A percentile compares a stretch with the other conserved stretches of the same genome.
phyloP scores from a whole-genome alignment of 2,797 vertebrate genomes.

The Prionace glauca region DNA sequence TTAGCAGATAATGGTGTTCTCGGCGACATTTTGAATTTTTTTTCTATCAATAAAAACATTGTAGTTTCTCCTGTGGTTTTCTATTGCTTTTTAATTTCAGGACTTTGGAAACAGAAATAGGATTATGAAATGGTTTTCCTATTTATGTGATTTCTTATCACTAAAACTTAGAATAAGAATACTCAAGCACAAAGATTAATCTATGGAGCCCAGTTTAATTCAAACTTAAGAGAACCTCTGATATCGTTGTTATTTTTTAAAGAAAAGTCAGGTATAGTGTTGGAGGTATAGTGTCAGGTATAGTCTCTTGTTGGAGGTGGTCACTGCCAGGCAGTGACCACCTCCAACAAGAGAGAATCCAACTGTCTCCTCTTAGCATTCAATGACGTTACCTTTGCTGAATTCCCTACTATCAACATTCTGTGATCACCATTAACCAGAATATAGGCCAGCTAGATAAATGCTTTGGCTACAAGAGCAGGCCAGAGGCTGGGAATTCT shows the following conservation, averaged over 20 bases:
- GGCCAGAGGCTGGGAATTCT: too few relatives aligned
- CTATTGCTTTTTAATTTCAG: background rate
- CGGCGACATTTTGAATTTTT: constrained; percentile 61
- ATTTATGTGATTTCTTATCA: background rate
- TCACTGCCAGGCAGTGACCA: too few relatives aligned
- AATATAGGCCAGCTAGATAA: too few relatives aligned
- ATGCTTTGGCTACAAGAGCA: too few relatives aligned
- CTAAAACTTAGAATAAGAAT: too few relatives aligned
- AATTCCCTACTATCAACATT: too few relatives aligned
- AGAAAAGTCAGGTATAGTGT: background rate
- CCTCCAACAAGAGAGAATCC: too few relatives aligned
- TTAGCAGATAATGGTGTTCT: constrained; percentile 59
- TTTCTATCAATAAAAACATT: constrained; percentile 72
- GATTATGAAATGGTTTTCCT: background rate
- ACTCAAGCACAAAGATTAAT: background rate
- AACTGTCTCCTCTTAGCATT: too few relatives aligned
- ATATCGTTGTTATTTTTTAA: background rate
- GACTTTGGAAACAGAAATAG: background rate
- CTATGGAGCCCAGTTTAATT: background rate
- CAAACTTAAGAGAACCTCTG: background rate
- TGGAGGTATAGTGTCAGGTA: too few relatives aligned
- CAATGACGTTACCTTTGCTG: too few relatives aligned
- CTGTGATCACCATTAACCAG: too few relatives aligned
- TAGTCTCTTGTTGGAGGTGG: too few relatives aligned
- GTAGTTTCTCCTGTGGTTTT: constrained; percentile 66